Conservation (phyloP, 2,888 invertebrate species). For the Chirona hameri region DNA sequence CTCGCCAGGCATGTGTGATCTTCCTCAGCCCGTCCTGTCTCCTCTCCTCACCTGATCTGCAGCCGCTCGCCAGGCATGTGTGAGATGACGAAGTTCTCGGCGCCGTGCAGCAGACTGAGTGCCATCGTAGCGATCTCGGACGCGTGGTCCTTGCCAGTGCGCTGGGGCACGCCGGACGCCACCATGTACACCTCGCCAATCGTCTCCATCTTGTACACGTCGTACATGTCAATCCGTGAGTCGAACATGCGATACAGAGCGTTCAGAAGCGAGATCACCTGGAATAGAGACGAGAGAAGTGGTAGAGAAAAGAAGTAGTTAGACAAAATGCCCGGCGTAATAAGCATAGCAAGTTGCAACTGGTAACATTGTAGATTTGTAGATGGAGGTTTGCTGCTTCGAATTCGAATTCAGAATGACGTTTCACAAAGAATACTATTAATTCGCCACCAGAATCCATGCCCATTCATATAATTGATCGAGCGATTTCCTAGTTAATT, state of each 20-base stretch:
- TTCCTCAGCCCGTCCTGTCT: background rate
- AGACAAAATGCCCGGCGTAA: too few species aligned
- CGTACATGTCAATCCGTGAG: slow-evolving; percentile 63
- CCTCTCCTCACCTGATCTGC: slow-evolving; percentile 35
- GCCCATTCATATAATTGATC: too few species aligned
- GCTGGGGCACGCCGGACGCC: slow-evolving; percentile 43
- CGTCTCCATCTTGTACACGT: slow-evolving; percentile 68
- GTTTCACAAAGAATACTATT: too few species aligned
- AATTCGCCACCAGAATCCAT: too few species aligned
- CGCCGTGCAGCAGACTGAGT: slow-evolving; percentile 42
- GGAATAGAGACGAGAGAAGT: slow-evolving; percentile 30
- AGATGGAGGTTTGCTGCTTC: too few species aligned
- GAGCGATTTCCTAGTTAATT: too few species aligned
- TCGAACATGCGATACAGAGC: slow-evolving; percentile 69
- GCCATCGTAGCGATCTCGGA: slow-evolving; percentile 44
- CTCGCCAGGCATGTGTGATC: too few species aligned
- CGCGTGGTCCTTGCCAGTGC: slow-evolving; percentile 43
- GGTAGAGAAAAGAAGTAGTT: too few species aligned
- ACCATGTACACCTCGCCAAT: slow-evolving; percentile 46
- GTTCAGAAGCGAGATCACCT: slow-evolving; percentile 62
- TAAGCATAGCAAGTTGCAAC: too few species aligned
- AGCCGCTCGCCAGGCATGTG: slow-evolving; percentile 42
- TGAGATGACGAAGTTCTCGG: slow-evolving; percentile 42
- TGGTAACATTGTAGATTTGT: too few species aligned
- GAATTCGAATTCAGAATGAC: too few species aligned